A percentile compares a stretch with the other conserved stretches of the same genome.
Evolutionary conservation across 2,888 invertebrate genomes (phyloP).

Genomic region (Lepidonotus clava): DNA sequence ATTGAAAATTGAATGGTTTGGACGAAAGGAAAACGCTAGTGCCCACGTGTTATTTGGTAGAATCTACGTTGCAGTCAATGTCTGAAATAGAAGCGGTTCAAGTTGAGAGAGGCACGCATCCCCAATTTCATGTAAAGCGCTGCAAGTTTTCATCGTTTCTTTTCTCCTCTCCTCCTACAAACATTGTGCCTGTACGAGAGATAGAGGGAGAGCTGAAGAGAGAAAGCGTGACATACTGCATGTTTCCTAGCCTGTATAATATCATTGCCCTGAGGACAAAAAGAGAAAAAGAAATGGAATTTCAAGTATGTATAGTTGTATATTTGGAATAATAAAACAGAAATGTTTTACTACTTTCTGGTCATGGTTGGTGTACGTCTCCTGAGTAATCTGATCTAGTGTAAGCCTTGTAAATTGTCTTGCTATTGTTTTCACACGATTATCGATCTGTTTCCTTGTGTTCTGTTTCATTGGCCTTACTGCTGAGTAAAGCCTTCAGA

Average conservation of each 20-base stretch:
- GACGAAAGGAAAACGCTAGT: too few species aligned
- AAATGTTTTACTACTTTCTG: constrained; percentile 11
- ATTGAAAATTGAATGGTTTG: too few species aligned
- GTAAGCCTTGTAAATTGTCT: too few species aligned
- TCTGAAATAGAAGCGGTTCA: not conserved
- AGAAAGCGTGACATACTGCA: not conserved
- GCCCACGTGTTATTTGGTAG: too few species aligned
- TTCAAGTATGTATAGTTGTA: constrained; percentile 43
- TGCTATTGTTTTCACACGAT: too few species aligned
- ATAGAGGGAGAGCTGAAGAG: not conserved
- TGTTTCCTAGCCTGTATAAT: not conserved
- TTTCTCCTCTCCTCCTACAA: not conserved
- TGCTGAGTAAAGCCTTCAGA: too few species aligned
- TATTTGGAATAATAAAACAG: constrained; percentile 40
- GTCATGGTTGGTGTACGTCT: too few species aligned
- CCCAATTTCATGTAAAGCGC: not conserved
- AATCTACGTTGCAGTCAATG: too few species aligned
- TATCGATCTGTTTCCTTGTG: too few species aligned
- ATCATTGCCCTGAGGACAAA: not conserved
- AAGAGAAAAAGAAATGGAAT: constrained; percentile 22
- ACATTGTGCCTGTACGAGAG: not conserved
- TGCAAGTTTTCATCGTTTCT: not conserved
- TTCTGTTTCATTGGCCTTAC: too few species aligned
- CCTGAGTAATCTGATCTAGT: too few species aligned
- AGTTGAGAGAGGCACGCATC: not conserved